These are phyloP conservation scores for Halcyon smyrnensis DNA, from an alignment of 2,797 vertebrate species.

Conservation along the genomic window DNA sequence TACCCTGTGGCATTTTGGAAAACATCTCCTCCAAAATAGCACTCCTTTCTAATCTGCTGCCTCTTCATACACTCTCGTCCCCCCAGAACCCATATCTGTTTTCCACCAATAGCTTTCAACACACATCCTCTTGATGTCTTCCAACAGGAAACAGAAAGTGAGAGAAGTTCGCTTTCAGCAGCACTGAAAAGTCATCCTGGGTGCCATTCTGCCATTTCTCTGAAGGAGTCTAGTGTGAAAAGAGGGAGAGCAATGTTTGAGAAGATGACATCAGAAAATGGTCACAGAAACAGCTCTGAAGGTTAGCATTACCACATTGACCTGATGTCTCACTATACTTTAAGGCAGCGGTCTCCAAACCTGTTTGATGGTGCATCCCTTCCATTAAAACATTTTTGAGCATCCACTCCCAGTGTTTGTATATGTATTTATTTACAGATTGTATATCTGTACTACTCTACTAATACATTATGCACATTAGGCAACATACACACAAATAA, in stretches of 20 bases:
- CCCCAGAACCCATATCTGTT: slow-evolving; percentile 46
- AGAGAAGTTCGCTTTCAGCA: slow-evolving; percentile 73
- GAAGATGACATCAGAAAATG: slow-evolving; percentile 75
- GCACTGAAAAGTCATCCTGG: slow-evolving; percentile 62
- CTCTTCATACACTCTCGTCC: neutral
- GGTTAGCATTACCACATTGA: slow-evolving; percentile 68
- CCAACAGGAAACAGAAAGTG: slow-evolving; percentile 78
- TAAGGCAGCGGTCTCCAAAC: neutral
- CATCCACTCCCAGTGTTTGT: neutral
- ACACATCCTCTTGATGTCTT: slow-evolving; percentile 67
- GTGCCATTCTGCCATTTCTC: slow-evolving; percentile 46
- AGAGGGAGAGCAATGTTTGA: slow-evolving; percentile 73
- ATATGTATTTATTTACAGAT: neutral
- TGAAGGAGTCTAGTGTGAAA: slow-evolving; percentile 71
- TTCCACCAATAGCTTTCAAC: slow-evolving; percentile 68
- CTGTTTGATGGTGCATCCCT: neutral
- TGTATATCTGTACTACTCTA: neutral
- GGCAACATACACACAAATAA: neutral
- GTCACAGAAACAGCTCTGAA: slow-evolving; percentile 62
- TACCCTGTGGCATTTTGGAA: slow-evolving; percentile 17
- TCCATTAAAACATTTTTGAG: neutral
- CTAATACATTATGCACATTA: neutral
- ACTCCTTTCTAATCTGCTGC: neutral
- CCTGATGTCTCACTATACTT: neutral
- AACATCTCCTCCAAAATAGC: slow-evolving; percentile 11